Percentiles rank a stretch among this genome's conserved stretches.
phyloP scores from a whole-genome alignment of 2,113 vertebrate genomes.

The Accipiter cooperii region DNA sequence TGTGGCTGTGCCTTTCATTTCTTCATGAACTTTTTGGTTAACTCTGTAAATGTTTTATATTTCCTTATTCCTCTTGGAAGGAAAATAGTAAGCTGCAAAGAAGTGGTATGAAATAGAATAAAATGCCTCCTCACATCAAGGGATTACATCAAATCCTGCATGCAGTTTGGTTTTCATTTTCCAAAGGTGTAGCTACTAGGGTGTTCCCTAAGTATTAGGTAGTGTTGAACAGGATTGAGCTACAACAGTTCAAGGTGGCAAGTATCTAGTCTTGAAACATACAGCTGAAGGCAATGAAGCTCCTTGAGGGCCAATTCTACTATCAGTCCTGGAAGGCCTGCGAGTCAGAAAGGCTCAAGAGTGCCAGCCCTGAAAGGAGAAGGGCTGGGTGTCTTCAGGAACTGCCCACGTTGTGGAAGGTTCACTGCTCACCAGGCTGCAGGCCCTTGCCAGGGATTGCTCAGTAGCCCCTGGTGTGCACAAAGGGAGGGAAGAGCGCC shows the following conservation, averaged over 20 bases:
- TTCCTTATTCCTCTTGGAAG: not conserved
- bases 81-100: not conserved
- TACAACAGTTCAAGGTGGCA: not conserved
- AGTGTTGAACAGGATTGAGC: not conserved
- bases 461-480: not conserved
- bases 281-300: not conserved
- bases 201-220: not conserved
- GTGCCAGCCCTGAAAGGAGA: not conserved
- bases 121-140: not conserved
- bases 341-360: not conserved
- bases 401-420: accelerated
- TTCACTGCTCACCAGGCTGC: not conserved
- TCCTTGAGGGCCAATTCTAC: not conserved
- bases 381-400: not conserved
- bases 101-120: not conserved
- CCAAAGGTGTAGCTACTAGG: not conserved
- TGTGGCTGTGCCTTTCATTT: not conserved
- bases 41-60: not conserved
- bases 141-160: not conserved
- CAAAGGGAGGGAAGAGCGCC: not conserved
- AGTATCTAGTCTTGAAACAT: not conserved
- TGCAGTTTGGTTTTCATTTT: not conserved
- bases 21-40: not conserved
- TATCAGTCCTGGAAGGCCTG: not conserved
- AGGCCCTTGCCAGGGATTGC: not conserved